phyloP scores from a whole-genome alignment of 2,797 vertebrate species.

The Ctenopoma multispine region DNA sequence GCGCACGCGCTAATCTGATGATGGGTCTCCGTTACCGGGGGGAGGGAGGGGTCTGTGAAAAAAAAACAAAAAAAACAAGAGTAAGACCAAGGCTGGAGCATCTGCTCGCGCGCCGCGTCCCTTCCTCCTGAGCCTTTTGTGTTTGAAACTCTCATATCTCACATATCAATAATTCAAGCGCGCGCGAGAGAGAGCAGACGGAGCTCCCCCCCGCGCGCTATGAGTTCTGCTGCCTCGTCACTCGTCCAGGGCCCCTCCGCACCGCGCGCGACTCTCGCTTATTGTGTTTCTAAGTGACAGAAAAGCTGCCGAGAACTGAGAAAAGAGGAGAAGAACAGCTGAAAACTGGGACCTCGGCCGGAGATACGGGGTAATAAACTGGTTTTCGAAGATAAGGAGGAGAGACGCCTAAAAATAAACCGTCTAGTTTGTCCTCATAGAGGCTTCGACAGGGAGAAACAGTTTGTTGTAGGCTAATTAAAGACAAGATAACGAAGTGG shows the following conservation, averaged over 20 bases:
- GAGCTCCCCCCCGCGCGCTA: conserved; percentile 84
- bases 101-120: conserved; percentile 61
- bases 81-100: conserved; percentile 72
- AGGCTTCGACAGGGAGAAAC: conserved; percentile 31
- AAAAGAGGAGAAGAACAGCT: conserved; percentile 40
- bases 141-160: conserved; percentile 86
- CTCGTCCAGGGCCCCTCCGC: conserved; percentile 82
- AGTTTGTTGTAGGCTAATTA: conserved; percentile 21
- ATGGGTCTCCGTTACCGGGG: conserved; percentile 75
- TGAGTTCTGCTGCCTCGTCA: conserved; percentile 84
- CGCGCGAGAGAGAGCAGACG: conserved; percentile 79
- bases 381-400: conserved; percentile 8
- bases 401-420: conserved; percentile 27
- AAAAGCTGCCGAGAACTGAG: conserved; percentile 60
- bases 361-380: conserved; percentile 23
- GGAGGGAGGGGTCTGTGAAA: conserved; percentile 57
- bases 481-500: conserved; percentile 30
- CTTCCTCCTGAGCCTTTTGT: conserved; percentile 85
- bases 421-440: neutral
- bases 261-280: conserved; percentile 69
- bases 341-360: conserved; percentile 27
- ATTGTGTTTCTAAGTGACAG: conserved; percentile 70
- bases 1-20: conserved; percentile 77
- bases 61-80: conserved; percentile 13
- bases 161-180: conserved; percentile 90